Evolutionary conservation across 1,140 invertebrate genomes (phyloP).

Genomic region (Rhopalosiphum maidis): DNA sequence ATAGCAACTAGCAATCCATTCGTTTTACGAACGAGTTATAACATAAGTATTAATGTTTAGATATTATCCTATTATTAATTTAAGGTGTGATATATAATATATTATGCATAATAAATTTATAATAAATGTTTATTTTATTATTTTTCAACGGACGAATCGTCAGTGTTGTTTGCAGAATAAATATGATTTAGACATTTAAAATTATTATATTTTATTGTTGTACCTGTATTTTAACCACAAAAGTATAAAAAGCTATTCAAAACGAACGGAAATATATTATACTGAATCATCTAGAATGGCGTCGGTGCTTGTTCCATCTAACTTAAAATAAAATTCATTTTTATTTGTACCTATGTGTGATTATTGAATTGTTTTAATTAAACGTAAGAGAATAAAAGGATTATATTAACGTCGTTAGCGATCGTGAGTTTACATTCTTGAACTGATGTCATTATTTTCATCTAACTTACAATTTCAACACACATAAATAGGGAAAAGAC

Average conservation of each 20-base stretch:
- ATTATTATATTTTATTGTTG: background rate
- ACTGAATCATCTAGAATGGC: background rate
- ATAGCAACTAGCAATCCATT: background rate
- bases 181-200: background rate
- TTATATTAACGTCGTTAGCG: background rate
- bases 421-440: background rate
- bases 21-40: background rate
- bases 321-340: background rate
- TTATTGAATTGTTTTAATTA: background rate
- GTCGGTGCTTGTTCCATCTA: too few relatives aligned
- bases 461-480: background rate
- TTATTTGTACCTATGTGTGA: background rate
- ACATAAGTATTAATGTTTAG: conserved; percentile 4
- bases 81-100: background rate
- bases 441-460: background rate
- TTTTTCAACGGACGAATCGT: background rate
- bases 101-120: too few relatives aligned
- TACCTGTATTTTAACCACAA: background rate
- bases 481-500: too few relatives aligned
- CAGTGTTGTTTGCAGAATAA: background rate
- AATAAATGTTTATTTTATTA: background rate
- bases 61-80: background rate
- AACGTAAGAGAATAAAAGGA: background rate
- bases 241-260: background rate
- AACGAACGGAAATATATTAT: background rate